These are phyloP conservation scores for Rhingia campestris DNA, from an alignment of 2,888 invertebrate species.

Conservation along the genomic window DNA sequence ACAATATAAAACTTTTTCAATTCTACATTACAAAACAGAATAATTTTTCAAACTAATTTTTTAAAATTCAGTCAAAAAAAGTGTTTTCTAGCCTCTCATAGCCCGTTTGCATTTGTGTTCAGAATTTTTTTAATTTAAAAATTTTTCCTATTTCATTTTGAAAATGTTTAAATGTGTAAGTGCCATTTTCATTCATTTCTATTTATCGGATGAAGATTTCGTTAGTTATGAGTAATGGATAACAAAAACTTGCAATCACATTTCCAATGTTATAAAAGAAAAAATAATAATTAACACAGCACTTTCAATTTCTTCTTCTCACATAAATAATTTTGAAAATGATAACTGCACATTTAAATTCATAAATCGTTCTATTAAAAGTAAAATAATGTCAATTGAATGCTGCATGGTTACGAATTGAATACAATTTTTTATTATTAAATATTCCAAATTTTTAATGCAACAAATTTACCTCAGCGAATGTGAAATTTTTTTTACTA, in stretches of 20 bases:
- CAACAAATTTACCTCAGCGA: constrained; percentile 25
- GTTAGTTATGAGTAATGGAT: neutral
- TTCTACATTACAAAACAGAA: constrained; percentile 10
- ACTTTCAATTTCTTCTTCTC: constrained; percentile 21
- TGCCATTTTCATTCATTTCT: constrained; percentile 50
- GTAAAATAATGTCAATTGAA: constrained; percentile 36
- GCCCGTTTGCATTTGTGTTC: constrained; percentile 40
- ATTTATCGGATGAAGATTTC: neutral
- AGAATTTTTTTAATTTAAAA: constrained; percentile 14
- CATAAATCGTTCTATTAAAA: constrained; percentile 3
- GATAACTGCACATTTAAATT: constrained; percentile 57
- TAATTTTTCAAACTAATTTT: constrained; percentile 22
- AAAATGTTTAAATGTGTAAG: constrained; percentile 33
- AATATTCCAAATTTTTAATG: neutral
- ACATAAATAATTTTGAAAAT: constrained; percentile 43
- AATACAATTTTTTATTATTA: neutral
- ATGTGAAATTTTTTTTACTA: constrained; percentile 19
- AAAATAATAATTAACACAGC: constrained; percentile 7
- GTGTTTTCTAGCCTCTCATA: constrained; percentile 60
- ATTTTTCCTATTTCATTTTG: constrained; percentile 1
- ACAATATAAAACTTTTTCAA: constrained; percentile 8
- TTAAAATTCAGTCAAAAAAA: constrained; percentile 16
- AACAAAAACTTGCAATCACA: neutral
- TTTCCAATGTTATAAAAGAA: neutral
- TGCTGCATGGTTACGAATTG: constrained; percentile 60